Conservation (phyloP, 2,888 invertebrate species). For the Alitta virens region DNA sequence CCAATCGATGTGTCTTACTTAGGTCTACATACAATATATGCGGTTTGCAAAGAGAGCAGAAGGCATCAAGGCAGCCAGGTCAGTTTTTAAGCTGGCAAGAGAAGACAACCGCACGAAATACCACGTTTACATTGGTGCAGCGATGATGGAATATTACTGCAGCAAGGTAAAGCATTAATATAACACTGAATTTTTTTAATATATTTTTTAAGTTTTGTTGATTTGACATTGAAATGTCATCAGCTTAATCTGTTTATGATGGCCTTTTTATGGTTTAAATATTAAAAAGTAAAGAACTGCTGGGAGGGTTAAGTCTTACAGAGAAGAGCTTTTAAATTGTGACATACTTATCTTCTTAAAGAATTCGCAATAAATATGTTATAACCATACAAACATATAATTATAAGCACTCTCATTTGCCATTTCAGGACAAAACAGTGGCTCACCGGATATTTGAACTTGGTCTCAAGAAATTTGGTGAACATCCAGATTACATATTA, state of each 20-base stretch:
- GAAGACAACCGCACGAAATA: conserved; percentile 81
- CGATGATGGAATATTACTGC: conserved; percentile 98
- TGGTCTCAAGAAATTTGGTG: conserved; percentile 93
- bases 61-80: conserved; percentile 93
- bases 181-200: too few relatives aligned
- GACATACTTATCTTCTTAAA: too few relatives aligned
- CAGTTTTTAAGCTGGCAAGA: conserved; percentile 90
- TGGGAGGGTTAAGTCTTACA: too few relatives aligned
- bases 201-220: too few relatives aligned
- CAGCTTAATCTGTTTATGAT: too few relatives aligned
- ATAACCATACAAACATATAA: too few relatives aligned
- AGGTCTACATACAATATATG: conserved; percentile 98
- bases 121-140: conserved; percentile 95
- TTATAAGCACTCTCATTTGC: not conserved
- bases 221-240: too few relatives aligned
- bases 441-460: conserved; percentile 74
- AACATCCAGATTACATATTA: conserved; percentile 90
- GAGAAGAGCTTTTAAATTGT: too few relatives aligned
- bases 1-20: too few relatives aligned
- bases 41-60: conserved; percentile 96
- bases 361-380: too few relatives aligned
- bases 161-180: conserved; percentile 70
- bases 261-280: too few relatives aligned
- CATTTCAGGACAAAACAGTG: conserved; percentile 50
- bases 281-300: too few relatives aligned